Evolutionary conservation across 2,797 vertebrate genomes (phyloP).

Genomic region (Rhinichthys osculus): DNA sequence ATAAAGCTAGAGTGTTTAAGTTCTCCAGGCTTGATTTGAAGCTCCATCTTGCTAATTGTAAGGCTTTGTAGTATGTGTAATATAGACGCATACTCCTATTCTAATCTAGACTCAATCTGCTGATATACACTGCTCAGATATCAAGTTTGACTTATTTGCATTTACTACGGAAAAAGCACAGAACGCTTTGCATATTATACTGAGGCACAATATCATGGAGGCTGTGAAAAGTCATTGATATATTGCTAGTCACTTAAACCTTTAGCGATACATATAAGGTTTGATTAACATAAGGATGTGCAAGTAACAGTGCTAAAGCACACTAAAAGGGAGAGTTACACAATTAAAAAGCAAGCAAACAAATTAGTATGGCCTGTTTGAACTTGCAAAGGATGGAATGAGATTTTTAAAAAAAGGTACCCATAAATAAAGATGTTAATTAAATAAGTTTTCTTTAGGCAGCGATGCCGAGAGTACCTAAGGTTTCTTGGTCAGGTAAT

Average conservation of each 20-base stretch:
- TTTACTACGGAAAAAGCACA: slow-evolving; percentile 62
- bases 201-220: slow-evolving; percentile 76
- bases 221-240: slow-evolving; percentile 66
- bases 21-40: neutral
- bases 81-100: neutral
- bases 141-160: slow-evolving; percentile 62
- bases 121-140: slow-evolving; percentile 30
- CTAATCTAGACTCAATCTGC: slow-evolving; percentile 13
- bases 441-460: slow-evolving; percentile 65
- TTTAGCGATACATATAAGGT: slow-evolving; percentile 62
- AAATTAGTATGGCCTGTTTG: slow-evolving; percentile 68
- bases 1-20: neutral
- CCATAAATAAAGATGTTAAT: slow-evolving; percentile 78
- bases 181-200: slow-evolving; percentile 72
- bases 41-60: neutral
- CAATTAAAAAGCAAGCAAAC: slow-evolving; percentile 63
- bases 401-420: slow-evolving; percentile 70
- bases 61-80: neutral
- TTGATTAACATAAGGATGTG: slow-evolving; percentile 65
- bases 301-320: slow-evolving; percentile 55
- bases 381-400: slow-evolving; percentile 70
- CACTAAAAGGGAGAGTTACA: slow-evolving; percentile 50
- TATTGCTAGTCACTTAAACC: slow-evolving; percentile 64
- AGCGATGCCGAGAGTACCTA: slow-evolving; percentile 70
- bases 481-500: slow-evolving; percentile 95